These are phyloP conservation scores for Nannospalax galili DNA, from an alignment of 2,113 vertebrate species.

Conservation along the genomic window DNA sequence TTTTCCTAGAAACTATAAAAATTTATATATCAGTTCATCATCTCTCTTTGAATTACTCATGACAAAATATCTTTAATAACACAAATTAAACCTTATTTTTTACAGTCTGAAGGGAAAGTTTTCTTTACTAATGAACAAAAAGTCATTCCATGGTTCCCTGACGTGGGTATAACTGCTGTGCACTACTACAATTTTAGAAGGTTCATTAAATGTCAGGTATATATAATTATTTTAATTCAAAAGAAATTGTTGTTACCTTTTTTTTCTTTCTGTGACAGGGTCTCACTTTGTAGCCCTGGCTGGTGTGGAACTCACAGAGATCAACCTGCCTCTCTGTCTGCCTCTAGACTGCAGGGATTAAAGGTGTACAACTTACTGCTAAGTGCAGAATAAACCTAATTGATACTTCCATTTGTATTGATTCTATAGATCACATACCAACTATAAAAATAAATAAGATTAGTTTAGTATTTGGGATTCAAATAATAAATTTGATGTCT, in stretches of 20 bases:
- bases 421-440: background rate
- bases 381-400: background rate
- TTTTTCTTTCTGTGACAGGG: no score
- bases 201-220: background rate
- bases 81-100: background rate
- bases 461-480: background rate
- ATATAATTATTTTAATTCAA: background rate
- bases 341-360: background rate
- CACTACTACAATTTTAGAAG: background rate
- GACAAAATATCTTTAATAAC: background rate
- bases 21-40: background rate
- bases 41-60: background rate
- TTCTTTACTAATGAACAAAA: background rate
- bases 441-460: background rate
- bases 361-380: no score
- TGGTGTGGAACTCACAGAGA: background rate
- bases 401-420: background rate
- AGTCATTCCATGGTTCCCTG: background rate
- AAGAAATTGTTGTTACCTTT: background rate
- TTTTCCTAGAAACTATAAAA: background rate
- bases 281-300: background rate
- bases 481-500: background rate
- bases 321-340: no score
- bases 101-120: background rate
- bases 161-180: background rate